These are phyloP conservation scores for Choloepus hoffmanni DNA, from an alignment of 2,113 vertebrate genomes.

Conservation along the genomic window DNA sequence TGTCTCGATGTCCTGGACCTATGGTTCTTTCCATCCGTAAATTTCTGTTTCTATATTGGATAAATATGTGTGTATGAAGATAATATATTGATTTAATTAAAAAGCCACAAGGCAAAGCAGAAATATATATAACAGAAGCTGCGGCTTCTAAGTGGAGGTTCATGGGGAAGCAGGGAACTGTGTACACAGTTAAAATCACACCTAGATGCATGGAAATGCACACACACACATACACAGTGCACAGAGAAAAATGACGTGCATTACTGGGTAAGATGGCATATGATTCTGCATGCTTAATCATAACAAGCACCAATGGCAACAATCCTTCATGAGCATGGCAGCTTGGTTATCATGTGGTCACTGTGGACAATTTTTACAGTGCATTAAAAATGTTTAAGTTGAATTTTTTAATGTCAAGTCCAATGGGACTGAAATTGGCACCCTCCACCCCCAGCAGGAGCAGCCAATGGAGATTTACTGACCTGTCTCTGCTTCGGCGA, in stretches of 20 bases:
- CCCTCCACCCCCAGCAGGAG: constrained; percentile 81
- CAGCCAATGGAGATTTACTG: constrained; percentile 90
- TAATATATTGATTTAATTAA: constrained; percentile 80
- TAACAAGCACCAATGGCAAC: constrained; percentile 81
- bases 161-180: constrained; percentile 66
- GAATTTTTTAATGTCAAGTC: constrained; percentile 78
- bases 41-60: constrained; percentile 80
- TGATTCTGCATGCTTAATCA: constrained; percentile 79
- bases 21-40: constrained; percentile 79
- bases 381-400: constrained; percentile 79
- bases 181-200: constrained; percentile 68
- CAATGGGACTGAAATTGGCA: constrained; percentile 76
- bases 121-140: constrained; percentile 77
- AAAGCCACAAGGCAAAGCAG: constrained; percentile 82
- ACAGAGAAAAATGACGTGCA: constrained; percentile 82
- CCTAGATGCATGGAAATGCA: constrained; percentile 74
- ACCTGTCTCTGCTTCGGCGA: constrained; percentile 99
- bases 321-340: constrained; percentile 80
- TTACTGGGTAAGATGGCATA: constrained; percentile 75
- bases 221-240: constrained; percentile 57
- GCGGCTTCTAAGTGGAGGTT: constrained; percentile 75
- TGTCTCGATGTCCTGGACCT: constrained; percentile 79
- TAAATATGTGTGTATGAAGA: constrained; percentile 82
- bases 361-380: constrained; percentile 72
- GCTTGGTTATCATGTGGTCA: constrained; percentile 80